Base-by-base conservation (phyloP, 2,797 vertebrate species). In the Sternotherus odoratus region DNA sequence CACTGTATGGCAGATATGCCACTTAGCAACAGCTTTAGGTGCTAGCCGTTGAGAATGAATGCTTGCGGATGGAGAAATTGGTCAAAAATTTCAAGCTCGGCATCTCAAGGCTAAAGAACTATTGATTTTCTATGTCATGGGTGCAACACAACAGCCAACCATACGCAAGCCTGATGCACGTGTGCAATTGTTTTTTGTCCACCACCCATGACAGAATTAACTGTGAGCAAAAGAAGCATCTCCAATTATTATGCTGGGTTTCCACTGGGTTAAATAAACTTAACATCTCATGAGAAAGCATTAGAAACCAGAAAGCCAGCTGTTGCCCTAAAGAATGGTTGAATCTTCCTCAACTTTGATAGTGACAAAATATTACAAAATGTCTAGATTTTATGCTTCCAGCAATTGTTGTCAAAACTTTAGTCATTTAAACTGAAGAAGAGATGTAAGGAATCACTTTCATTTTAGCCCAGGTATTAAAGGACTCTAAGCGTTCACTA, bases 81-180 rank as follows among this genome's bases (percentile, higher is more conserved):
- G 83, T 96, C 75, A 96, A 83, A 97, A 91, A 94, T 97, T 96
- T 98, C 86, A 97, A 96, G 91, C 95, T 60, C 74, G 91, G 84
- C 80, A 94, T 92, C 90, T 96, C 77, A 93, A 96, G 91, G 91
- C 83, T 93, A 94, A 97, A 96, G 91, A 95, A 87, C 66, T 88
- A 91, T 97, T 97, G 97, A 87, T 96, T 97, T 94, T 96, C 75
- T 46, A 2, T 92, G 66, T 88, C 86, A 80, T 87, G 81, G 56
- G 83, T 97, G 63, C 79, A 96, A 79, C 91, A 93, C 77, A 96
- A 86, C 94, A 97, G 57, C 16, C 82, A 90, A 89, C 66, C 48
- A 77, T 91, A 91, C 91, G 91, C 28, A 95, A 82, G 93, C 77
- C 19, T 89, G 69, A 94, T 95, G 91, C 46, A 93, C 80, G 94